phyloP scores from a whole-genome alignment of 2,113 vertebrate species.

The Promerops cafer region DNA sequence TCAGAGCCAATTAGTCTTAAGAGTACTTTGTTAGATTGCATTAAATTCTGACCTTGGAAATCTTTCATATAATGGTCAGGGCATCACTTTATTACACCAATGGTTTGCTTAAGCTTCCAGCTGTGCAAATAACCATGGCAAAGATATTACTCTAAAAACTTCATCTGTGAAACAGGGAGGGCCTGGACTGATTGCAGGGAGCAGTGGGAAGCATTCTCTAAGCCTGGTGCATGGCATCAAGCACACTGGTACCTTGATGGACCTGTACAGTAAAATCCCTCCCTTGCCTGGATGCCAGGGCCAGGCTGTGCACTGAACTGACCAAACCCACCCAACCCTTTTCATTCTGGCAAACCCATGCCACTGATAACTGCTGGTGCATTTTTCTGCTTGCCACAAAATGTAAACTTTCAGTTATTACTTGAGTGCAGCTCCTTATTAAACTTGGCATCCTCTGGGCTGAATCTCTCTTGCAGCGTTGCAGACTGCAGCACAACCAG shows the following conservation, averaged over 20 bases:
- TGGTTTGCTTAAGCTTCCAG: background rate
- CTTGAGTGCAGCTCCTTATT: background rate
- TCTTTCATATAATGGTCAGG: background rate
- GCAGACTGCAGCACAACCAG: background rate
- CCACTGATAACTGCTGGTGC: background rate
- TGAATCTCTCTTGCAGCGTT: constrained; percentile 2
- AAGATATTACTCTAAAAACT: background rate
- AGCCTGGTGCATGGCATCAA: background rate
- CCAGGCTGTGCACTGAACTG: background rate
- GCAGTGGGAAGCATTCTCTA: background rate
- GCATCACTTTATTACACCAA: background rate
- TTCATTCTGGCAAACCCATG: background rate
- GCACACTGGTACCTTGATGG: background rate
- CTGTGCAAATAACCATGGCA: background rate
- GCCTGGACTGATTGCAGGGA: background rate
- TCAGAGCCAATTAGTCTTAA: background rate
- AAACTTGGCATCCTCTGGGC: background rate
- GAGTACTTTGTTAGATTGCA: background rate
- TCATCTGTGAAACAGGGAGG: background rate
- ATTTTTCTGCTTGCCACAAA: background rate
- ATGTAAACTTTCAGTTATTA: background rate
- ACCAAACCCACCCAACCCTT: background rate
- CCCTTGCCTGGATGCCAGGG: background rate
- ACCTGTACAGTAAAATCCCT: background rate
- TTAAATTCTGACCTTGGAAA: background rate